Conservation (phyloP, 2,888 invertebrate genomes). For the Drosophila parthenogenetica region DNA sequence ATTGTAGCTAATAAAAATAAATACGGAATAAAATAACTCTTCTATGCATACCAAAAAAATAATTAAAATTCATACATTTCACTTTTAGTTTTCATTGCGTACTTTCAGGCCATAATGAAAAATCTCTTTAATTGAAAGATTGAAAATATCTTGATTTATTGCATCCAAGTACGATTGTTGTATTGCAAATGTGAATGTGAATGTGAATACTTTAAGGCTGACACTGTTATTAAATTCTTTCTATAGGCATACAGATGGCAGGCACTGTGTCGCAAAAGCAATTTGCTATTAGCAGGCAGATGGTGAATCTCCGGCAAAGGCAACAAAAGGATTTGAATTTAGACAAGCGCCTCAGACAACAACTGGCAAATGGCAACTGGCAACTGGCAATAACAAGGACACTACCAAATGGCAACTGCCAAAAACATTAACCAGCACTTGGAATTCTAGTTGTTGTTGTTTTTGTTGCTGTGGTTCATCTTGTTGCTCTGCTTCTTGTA, state of each 20-base stretch:
- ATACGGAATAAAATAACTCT: too few relatives aligned
- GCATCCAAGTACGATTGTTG: neutral
- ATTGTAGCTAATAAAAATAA: too few relatives aligned
- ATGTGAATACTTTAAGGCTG: constrained; percentile 10
- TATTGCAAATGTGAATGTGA: neutral
- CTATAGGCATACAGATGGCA: constrained; percentile 33
- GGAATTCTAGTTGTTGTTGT: constrained; percentile 21
- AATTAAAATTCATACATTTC: neutral
- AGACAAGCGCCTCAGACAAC: constrained; percentile 14
- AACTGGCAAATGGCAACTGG: constrained; percentile 36
- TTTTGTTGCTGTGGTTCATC: constrained; percentile 22
- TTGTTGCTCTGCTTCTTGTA: constrained; percentile 34
- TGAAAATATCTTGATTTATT: constrained; percentile 32
- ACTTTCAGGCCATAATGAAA: neutral
- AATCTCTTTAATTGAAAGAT: constrained; percentile 11
- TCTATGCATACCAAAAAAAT: too few relatives aligned
- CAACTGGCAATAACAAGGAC: constrained; percentile 17
- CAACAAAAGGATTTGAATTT: constrained; percentile 26
- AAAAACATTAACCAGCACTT: constrained; percentile 55
- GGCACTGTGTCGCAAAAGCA: constrained; percentile 54
- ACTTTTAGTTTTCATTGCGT: neutral
- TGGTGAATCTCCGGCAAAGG: constrained; percentile 37
- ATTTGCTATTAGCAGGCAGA: constrained; percentile 44
- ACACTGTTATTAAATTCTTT: constrained; percentile 24
- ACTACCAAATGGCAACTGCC: constrained; percentile 29